Base-by-base conservation (phyloP, 2,888 invertebrate genomes). In the Leucozona laternaria region DNA sequence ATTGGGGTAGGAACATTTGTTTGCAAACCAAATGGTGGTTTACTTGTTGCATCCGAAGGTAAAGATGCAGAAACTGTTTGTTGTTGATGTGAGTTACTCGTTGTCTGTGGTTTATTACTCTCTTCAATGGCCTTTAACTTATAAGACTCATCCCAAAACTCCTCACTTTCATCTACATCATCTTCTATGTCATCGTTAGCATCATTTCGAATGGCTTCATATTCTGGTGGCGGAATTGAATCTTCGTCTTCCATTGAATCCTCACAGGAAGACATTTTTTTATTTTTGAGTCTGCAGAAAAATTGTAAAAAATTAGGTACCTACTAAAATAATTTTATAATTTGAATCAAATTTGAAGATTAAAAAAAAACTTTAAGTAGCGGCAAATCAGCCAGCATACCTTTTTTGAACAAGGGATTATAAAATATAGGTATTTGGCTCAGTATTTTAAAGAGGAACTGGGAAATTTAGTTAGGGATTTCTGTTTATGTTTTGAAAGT, bases 211-310 rank as follows among this genome's bases (percentile, higher is more conserved):
- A 91, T 89, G 13, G 88, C 89, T 82, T 90, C 91, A 82, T 90
- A 91, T 37, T 89, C 89, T 28, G 91, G 91, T n/a, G 89, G 89
- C 25, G 91, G 91, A 85, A 91, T 91, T 2, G 91, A 91, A 66
- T 90, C 90, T 50, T 78, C 85, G 0, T 79, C 79, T 1, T 85
- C 84, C 48, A 77, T 72, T 31, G 85, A 81, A 17, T 81, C 85
- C 43, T 81, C 77, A 40, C 68, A 78, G 43, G 81, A 78, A 48
- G 85, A 85, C 85, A 85, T 85, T 11, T 48, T 66, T 45, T 72
- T 37, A 11, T 7, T 17, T 22, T 20, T 37, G 73, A 28, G 40
- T 34, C 84, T 85, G 72, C 4, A 66, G 55, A 50, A 45, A 13
- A 15, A 11, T 28, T 4, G 1, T 2, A 28, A 25, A 17, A n/a